A percentile compares a stretch with the other conserved stretches of the same genome.
Conservation (phyloP, 2,797 vertebrate genomes). For the Catamblyrhynchus diadema region DNA sequence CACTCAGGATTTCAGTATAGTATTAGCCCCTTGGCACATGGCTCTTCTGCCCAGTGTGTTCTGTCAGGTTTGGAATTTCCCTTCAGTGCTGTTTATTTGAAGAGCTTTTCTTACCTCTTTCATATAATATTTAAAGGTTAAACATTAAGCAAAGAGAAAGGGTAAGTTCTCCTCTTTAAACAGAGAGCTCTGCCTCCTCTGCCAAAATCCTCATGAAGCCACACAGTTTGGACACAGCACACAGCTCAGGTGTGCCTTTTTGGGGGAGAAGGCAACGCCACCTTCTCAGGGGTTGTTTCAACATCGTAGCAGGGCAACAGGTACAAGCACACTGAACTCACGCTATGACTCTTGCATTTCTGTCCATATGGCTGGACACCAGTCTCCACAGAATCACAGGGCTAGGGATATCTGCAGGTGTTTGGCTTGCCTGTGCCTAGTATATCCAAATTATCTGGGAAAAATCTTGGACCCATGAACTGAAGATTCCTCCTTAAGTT, state of each 20-base stretch:
- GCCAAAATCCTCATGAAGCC: not conserved
- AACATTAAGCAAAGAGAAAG: not conserved
- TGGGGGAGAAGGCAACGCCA: rapidly evolving
- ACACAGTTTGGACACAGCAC: not conserved
- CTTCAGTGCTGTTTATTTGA: constrained; percentile 8
- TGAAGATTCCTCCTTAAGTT: not conserved
- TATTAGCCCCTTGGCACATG: not conserved
- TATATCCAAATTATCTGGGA: not conserved
- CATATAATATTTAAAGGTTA: not conserved
- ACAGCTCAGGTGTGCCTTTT: not conserved
- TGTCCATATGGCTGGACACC: not conserved
- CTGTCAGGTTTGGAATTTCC: not conserved
- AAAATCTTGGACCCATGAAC: not conserved
- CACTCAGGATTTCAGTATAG: not conserved
- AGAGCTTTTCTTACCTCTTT: not conserved
- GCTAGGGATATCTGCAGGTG: not conserved
- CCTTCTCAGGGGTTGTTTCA: not conserved
- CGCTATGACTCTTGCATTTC: not conserved
- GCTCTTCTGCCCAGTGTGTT: not conserved
- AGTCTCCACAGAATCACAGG: not conserved
- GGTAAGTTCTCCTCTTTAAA: not conserved
- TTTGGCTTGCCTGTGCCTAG: not conserved
- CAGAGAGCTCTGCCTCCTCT: not conserved
- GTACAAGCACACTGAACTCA: not conserved
- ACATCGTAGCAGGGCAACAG: rapidly evolving